A percentile compares a stretch with the other conserved stretches of the same genome.
These are phyloP conservation scores for Centruroides vittatus DNA, from an alignment of 1,140 invertebrate species.

Conservation along the genomic window DNA sequence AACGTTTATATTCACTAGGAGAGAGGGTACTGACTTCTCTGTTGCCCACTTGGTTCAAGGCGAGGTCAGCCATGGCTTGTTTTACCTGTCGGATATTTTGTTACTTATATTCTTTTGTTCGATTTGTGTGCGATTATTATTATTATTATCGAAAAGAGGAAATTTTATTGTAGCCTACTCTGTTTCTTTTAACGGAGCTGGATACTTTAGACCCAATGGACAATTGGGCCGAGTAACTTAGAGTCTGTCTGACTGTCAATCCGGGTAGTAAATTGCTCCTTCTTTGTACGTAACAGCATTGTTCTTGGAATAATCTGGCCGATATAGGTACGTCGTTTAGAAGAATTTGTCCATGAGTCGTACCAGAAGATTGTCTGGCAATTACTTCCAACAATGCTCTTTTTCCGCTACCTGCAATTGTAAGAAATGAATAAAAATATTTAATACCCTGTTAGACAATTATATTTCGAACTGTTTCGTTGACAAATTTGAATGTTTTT, in stretches of 20 bases:
- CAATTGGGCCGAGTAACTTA: constrained; percentile 56
- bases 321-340: constrained; percentile 69
- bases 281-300: constrained; percentile 70
- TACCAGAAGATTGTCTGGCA: constrained; percentile 44
- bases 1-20: constrained; percentile 61
- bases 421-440: background rate
- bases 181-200: constrained; percentile 15
- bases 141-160: too few relatives aligned
- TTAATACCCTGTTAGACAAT: background rate
- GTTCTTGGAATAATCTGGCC: constrained; percentile 57
- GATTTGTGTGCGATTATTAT: too few relatives aligned
- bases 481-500: background rate
- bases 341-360: constrained; percentile 61
- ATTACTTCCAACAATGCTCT: constrained; percentile 78
- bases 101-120: too few relatives aligned
- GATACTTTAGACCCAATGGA: constrained; percentile 43
- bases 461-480: background rate
- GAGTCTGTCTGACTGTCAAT: constrained; percentile 66
- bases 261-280: constrained; percentile 65
- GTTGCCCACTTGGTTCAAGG: constrained; percentile 67
- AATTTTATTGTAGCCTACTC: constrained; percentile 7
- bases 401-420: constrained; percentile 60
- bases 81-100: constrained; percentile 27
- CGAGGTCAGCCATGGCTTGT: constrained; percentile 76
- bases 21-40: constrained; percentile 60